These are phyloP conservation scores for Murina feae DNA, from an alignment of 2,113 vertebrate species.

Conservation along the genomic window DNA sequence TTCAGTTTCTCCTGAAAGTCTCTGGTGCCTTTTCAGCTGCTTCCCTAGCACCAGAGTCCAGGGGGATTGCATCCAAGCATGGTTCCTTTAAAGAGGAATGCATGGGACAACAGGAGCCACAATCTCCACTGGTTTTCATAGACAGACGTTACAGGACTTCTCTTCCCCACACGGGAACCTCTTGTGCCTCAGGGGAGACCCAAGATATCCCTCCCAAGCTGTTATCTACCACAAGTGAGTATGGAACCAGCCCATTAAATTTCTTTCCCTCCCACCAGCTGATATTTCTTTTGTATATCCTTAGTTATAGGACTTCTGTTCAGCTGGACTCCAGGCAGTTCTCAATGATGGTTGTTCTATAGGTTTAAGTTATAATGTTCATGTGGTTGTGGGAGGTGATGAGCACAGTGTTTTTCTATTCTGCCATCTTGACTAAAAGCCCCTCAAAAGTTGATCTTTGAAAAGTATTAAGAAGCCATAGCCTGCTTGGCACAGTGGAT, in stretches of 20 bases:
- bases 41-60: not conserved
- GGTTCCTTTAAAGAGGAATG: not conserved
- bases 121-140: not conserved
- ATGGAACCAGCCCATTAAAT: not conserved
- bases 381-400: not conserved
- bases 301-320: not conserved
- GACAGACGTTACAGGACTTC: not conserved
- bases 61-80: not conserved
- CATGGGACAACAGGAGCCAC: not conserved
- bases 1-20: not conserved
- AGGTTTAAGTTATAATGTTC: not conserved
- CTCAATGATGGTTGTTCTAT: not conserved
- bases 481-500: too few relatives aligned
- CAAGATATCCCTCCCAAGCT: not conserved
- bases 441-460: not conserved
- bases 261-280: not conserved
- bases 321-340: not conserved
- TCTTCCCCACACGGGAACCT: not conserved
- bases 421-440: not conserved
- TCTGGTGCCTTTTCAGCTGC: not conserved
- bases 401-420: not conserved
- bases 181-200: not conserved
- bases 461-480: not conserved
- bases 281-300: not conserved
- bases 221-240: not conserved